Evolutionary conservation across 2,797 vertebrate genomes (phyloP), one percentile per base, ranked within the genome.

Genomic region (Danio kyathit): DNA sequence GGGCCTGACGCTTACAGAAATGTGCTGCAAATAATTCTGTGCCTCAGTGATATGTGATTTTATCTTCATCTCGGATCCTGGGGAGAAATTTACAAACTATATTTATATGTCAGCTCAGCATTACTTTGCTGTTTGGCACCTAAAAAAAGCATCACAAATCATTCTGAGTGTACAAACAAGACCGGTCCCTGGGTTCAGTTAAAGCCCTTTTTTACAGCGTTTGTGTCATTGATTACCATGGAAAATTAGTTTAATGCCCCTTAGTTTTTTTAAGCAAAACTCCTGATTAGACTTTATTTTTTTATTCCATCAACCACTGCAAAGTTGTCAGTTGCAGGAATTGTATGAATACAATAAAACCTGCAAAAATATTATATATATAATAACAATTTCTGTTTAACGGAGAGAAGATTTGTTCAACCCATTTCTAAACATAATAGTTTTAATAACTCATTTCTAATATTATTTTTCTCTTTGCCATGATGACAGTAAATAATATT

Each of bases 11-110:
- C 59, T 13, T 41, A 64, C 66, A 57, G 41, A 79, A 83, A 72
- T 69, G 29, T 63, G 56, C 64, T 61, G 72, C 72, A 81, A 76
- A 79, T 80, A 76, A 79, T 85, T 70, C 54, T 43, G 52, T 54
- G 40, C 40, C 44, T 57, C 60, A 61, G 49, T 70, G 74, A 52
- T 41, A 44, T 38, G 60, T 46, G 74, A 69, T 79, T 60, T 77
- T 77, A 64, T 74, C 66, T 51, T 46, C 7, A 49, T 57, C 41
- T 79, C 60, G 21, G 48, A 75, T 75, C 49, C 76, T 49, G 48
- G 11, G 13, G 14, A 29, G 49, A 51, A 54, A 70, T 69, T 70
- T 70, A 69, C 29, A 61, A 70, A 70, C 54, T 51, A 75, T 77
- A 70, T 51, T 79, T 70, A 51, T 70, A 17, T 61, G 65, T 70